These are phyloP conservation scores for Pluvialis apricaria DNA, from an alignment of 2,113 vertebrate species.

Conservation along the genomic window DNA sequence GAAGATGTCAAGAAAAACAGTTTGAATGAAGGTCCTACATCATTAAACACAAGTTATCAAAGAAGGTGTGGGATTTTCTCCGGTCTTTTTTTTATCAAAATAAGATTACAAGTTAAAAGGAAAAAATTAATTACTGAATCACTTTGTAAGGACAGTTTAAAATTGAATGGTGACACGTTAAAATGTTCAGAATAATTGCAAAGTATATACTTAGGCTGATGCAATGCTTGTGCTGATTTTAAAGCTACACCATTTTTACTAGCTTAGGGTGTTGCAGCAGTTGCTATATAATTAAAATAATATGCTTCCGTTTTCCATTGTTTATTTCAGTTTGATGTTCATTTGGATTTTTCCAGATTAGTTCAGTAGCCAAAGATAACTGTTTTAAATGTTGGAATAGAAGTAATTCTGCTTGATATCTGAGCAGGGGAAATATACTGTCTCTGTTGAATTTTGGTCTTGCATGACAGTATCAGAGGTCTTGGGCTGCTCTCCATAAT, in stretches of 20 bases:
- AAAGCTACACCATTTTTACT: background rate
- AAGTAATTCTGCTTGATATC: background rate
- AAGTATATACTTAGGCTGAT: background rate
- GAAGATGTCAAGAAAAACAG: conserved; percentile 95
- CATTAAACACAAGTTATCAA: conserved; percentile 88
- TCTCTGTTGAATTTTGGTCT: background rate
- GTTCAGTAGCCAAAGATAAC: background rate
- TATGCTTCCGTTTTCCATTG: background rate
- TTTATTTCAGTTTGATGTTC: background rate
- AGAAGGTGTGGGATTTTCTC: conserved; percentile 83
- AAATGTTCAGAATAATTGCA: background rate
- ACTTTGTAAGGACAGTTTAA: background rate
- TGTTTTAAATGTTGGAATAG: background rate
- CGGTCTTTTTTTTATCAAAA: background rate
- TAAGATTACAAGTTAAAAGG: background rate
- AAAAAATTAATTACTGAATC: background rate
- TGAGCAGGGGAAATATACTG: background rate
- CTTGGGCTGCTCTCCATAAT: background rate
- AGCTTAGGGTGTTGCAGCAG: background rate
- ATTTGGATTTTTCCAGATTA: background rate
- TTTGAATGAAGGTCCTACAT: conserved; percentile 81
- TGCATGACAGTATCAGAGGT: background rate
- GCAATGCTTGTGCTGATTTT: background rate
- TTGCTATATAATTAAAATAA: background rate
- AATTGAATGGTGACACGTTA: background rate